Percentiles rank a stretch among this genome's conserved stretches.
These are phyloP conservation scores for Dryobotodes eremita DNA, from an alignment of 2,888 invertebrate genomes.

Conservation along the genomic window DNA sequence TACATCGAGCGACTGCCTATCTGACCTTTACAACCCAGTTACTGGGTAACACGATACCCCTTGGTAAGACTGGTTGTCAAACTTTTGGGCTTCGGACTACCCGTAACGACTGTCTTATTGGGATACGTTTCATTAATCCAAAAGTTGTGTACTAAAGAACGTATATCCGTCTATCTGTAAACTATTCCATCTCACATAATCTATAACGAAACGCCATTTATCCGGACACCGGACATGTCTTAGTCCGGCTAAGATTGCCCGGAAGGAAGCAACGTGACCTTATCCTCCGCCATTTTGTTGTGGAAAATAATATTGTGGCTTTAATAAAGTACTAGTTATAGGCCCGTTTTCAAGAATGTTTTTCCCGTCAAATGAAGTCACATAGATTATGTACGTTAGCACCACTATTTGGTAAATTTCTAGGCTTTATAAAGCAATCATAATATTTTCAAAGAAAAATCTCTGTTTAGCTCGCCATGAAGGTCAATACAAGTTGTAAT, in stretches of 20 bases:
- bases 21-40: too few species aligned
- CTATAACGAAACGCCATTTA: not conserved
- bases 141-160: not conserved
- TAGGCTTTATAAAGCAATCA: not conserved
- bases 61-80: too few species aligned
- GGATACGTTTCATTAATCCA: too few species aligned
- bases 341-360: not conserved
- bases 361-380: not conserved
- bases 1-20: too few species aligned
- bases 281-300: slow-evolving; percentile 32
- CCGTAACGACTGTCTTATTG: too few species aligned
- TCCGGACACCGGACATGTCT: slow-evolving; percentile 45
- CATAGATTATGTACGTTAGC: not conserved
- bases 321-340: not conserved
- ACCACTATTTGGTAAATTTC: not conserved
- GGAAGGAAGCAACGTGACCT: slow-evolving; percentile 23
- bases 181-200: slow-evolving; percentile 7
- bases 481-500: not conserved
- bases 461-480: not conserved
- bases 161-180: not conserved
- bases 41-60: too few species aligned
- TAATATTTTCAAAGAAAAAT: not conserved
- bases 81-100: too few species aligned
- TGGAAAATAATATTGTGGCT: slow-evolving; percentile 4
- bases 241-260: slow-evolving; percentile 14